Conservation (phyloP, 23 tunicate genomes). For the Phallusia fumigata region DNA sequence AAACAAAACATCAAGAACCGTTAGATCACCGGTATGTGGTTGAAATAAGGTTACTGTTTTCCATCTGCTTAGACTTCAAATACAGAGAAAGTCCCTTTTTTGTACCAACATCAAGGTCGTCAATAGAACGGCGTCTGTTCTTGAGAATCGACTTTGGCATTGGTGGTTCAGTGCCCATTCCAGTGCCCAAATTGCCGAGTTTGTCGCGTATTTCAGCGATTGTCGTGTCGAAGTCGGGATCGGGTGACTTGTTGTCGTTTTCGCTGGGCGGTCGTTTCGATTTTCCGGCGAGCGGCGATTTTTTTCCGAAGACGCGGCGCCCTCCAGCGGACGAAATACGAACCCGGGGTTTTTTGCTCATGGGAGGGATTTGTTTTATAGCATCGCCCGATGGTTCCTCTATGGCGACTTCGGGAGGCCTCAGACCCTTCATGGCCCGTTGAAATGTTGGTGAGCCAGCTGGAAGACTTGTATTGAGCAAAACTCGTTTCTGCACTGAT, state of each 20-base stretch:
- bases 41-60: background rate
- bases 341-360: background rate
- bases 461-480: conserved; percentile 68
- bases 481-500: conserved; percentile 49
- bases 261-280: background rate
- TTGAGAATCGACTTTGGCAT: conserved; percentile 76
- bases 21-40: background rate
- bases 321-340: conserved; percentile 43
- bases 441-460: conserved; percentile 85
- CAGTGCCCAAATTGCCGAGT: conserved; percentile 17
- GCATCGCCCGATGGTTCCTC: background rate
- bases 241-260: background rate
- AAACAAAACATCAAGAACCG: background rate
- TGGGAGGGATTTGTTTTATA: background rate
- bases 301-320: conserved; percentile 19
- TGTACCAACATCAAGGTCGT: conserved; percentile 81
- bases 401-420: background rate
- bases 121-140: conserved; percentile 77
- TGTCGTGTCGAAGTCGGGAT: conserved; percentile 3
- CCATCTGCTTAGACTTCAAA: conserved; percentile 53
- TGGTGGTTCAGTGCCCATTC: background rate
- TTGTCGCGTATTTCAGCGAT: conserved; percentile 31
- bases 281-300: conserved; percentile 14
- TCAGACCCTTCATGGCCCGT: conserved; percentile 68
- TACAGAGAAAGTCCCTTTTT: conserved; percentile 62